Base-by-base conservation (phyloP, 2,888 invertebrate species). In the Nemotelus nigrinus region DNA sequence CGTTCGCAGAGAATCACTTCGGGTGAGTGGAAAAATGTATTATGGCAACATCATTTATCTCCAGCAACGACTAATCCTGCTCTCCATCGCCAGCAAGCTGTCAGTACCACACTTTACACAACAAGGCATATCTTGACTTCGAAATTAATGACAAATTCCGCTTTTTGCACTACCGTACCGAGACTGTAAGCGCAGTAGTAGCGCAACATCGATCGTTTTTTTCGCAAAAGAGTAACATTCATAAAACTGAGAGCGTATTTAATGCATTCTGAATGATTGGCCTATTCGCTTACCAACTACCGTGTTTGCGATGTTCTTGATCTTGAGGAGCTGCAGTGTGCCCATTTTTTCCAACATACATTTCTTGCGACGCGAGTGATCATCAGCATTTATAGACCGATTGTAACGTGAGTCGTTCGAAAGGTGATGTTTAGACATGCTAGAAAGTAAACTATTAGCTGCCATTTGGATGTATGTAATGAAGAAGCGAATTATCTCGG, bases 81-180 rank as follows among this genome's bases (percentile, higher is more conserved):
- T 25, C 25, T 25, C 25, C 25, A 25, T 25, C 25, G 25, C 25
- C 25, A 25, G 8, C 41, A 60, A 43, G 60, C 63, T 74, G 74
- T 74, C 74, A 74, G 63, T 48, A 50, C 25, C 1, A 63, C 74
- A 63, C 74, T 74, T 50, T 50, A 48, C 41, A 63, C 63, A 63
- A 74, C 50, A 74, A 72, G 74, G 50, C 47, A 60, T 50, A 25
- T 41, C 63, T 63, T 44, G 41, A 55, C 63, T 41, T 74, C 60
- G 74, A 60, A 63, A 60, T 63, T 57, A 60, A 74, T 74, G 74
- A 74, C 63, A 41, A 63, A 50, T 25, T 74, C 74, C 74, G 43
- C 57, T 74, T 74, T 74, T 74, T 74, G 48, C 60, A 25, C 43
- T 41, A 45, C n/a, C n/a, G 47, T 43, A 43, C 47, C 39, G 55